Conservation (phyloP, 2,797 vertebrate species). For the Cottoperca gobio region DNA sequence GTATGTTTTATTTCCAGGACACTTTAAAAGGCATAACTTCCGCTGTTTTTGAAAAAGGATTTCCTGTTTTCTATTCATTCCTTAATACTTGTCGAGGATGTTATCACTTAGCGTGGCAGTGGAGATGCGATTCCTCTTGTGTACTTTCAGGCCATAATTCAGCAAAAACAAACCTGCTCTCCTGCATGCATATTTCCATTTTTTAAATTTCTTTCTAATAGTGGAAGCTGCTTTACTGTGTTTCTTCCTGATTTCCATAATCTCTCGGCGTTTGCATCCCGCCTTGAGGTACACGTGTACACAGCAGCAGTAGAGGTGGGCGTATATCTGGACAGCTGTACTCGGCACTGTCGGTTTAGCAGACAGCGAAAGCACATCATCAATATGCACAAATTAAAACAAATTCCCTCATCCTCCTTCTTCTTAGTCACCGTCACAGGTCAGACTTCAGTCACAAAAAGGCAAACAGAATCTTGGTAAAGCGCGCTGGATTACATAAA, state of each 20-base stretch:
- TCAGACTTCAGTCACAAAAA: constrained; percentile 35
- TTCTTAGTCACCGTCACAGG: constrained; percentile 34
- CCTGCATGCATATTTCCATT: background rate
- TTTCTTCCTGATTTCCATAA: constrained; percentile 23
- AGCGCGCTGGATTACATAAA: constrained; percentile 56
- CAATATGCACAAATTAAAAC: constrained; percentile 27
- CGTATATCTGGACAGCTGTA: constrained; percentile 33
- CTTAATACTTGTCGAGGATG: constrained; percentile 10
- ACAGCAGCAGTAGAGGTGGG: constrained; percentile 38
- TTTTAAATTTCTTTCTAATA: background rate
- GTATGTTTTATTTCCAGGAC: constrained; percentile 17
- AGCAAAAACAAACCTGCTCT: constrained; percentile 14
- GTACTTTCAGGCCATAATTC: background rate
- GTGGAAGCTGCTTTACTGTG: background rate
- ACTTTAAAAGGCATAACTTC: background rate
- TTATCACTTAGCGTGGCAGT: background rate
- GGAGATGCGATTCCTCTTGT: background rate
- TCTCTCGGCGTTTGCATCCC: constrained; percentile 13
- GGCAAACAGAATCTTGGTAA: constrained; percentile 27
- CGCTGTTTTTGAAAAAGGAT: background rate
- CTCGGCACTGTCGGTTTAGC: background rate
- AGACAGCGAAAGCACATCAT: constrained; percentile 27
- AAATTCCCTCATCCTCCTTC: background rate
- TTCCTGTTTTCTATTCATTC: constrained; percentile 33
- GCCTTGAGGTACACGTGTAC: constrained; percentile 28